Evolutionary conservation across 2,888 invertebrate genomes (phyloP), one percentile per base, ranked within the genome.

Genomic region (Frankliniella intonsa): DNA sequence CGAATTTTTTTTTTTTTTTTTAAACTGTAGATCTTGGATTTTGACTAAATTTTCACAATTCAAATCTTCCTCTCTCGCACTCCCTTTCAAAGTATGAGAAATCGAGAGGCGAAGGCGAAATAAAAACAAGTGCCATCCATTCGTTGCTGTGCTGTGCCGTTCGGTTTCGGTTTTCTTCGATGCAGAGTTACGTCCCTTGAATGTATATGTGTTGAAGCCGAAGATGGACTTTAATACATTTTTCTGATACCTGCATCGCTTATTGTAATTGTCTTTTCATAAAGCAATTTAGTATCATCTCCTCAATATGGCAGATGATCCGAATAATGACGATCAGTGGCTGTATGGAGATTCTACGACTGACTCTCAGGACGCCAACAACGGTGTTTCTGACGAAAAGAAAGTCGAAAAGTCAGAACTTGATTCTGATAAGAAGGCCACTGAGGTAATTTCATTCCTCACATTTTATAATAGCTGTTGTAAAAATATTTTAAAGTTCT

Each of bases 321-420:
- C 89, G 25, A 85, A 85, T 62, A 94, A 94, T 88, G 96, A 96
- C 87, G 96, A 96, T 89, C 94, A 92, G 87, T 96, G 95, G 95
- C 89, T 96, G 83, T 96, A 96, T 86, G 96, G 96, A 27, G 95
- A 95, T 86, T 92, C 93, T 0, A 92, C 89, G 84, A 90, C 89
- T 84, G 90, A 90, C 84, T 90, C 90, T 84, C 89, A 88, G 65
- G 80, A 49, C 62, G 55, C 83, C 38, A 50, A 62, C n/a, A 81
- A 90, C 50, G 89, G 89, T 65, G 88, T 86, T 3, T 87, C 88
- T 0, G 89, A 88, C 27, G 88, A 88, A 0, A 87, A 86, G 62
- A 88, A 88, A 5, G 87, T 86, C 82, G 82, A 86, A 87, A 27
- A 82, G n/a, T 76, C 80, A 76, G 80, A 81, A 51, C 89, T 90